phyloP scores from a whole-genome alignment of 2,797 vertebrate genomes.

The Megalops cyprinoides region DNA sequence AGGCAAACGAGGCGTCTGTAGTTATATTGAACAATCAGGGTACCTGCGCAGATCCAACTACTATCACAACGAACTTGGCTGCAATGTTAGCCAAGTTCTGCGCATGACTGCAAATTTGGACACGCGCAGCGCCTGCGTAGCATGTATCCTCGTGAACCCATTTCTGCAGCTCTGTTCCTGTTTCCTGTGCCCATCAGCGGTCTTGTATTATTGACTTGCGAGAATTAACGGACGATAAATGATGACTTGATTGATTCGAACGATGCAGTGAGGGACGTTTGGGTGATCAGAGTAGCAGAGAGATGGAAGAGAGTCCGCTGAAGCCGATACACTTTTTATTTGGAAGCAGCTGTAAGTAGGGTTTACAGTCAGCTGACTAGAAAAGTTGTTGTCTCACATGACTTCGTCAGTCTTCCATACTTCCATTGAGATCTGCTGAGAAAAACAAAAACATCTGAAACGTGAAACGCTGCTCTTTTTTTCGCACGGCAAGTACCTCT shows the following conservation, averaged over 20 bases:
- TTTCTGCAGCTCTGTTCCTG: background rate
- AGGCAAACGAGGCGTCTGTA: too few species aligned
- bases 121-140: background rate
- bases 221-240: background rate
- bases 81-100: too few species aligned
- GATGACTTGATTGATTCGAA: background rate
- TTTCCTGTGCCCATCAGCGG: background rate
- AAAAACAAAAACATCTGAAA: background rate
- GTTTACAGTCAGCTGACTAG: slow-evolving; percentile 4
- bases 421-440: background rate
- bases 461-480: background rate
- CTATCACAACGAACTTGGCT: too few species aligned
- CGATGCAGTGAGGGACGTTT: background rate
- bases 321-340: background rate
- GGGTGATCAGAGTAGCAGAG: background rate
- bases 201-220: background rate
- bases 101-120: too few species aligned
- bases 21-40: too few species aligned
- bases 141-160: background rate
- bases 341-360: background rate
- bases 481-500: background rate
- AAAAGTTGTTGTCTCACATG: slow-evolving; percentile 24
- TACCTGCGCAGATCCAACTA: too few species aligned
- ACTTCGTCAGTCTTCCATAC: background rate
- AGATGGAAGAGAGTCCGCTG: too few species aligned